Percentiles rank a stretch among this genome's conserved stretches.
Conservation (phyloP, 2,888 invertebrate genomes). For the Belgica antarctica region DNA sequence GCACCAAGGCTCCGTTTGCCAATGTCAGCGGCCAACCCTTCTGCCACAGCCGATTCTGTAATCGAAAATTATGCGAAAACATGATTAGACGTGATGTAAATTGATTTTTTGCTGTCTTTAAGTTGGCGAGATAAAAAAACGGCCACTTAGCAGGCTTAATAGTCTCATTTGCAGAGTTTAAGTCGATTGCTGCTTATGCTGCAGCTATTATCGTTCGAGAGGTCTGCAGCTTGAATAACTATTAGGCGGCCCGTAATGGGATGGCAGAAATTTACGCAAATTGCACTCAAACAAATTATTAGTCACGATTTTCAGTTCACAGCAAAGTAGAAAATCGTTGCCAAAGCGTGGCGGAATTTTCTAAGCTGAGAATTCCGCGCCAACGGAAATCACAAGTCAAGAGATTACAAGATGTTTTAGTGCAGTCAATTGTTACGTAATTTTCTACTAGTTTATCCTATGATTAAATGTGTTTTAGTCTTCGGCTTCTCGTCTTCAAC, state of each 20-base stretch:
- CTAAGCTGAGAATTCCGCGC: background rate
- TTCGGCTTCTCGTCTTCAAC: conserved; percentile 15
- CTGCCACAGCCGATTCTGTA: conserved; percentile 61
- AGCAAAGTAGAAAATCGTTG: too few relatives aligned
- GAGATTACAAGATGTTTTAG: conserved; percentile 14
- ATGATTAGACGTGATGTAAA: background rate
- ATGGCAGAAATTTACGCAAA: conserved; percentile 38
- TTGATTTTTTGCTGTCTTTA: conserved; percentile 11
- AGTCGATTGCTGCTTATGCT: conserved; percentile 2
- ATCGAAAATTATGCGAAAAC: too few relatives aligned
- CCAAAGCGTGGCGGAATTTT: background rate
- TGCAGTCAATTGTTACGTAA: conserved; percentile 18
- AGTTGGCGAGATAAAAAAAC: background rate
- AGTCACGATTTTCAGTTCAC: conserved; percentile 38
- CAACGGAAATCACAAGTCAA: conserved; percentile 11
- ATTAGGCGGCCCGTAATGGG: conserved; percentile 34
- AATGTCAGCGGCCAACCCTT: conserved; percentile 68
- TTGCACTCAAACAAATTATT: conserved; percentile 40
- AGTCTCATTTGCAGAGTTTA: conserved; percentile 6
- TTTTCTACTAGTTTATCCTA: background rate
- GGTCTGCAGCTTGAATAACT: conserved; percentile 28
- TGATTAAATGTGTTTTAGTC: conserved; percentile 34
- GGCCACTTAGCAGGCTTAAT: conserved; percentile 11
- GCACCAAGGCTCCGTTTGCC: conserved; percentile 60
- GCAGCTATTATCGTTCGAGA: conserved; percentile 8